These are phyloP conservation scores for Schizopygopsis malacanthus DNA, from an alignment of 2,797 vertebrate species.

Conservation along the genomic window DNA sequence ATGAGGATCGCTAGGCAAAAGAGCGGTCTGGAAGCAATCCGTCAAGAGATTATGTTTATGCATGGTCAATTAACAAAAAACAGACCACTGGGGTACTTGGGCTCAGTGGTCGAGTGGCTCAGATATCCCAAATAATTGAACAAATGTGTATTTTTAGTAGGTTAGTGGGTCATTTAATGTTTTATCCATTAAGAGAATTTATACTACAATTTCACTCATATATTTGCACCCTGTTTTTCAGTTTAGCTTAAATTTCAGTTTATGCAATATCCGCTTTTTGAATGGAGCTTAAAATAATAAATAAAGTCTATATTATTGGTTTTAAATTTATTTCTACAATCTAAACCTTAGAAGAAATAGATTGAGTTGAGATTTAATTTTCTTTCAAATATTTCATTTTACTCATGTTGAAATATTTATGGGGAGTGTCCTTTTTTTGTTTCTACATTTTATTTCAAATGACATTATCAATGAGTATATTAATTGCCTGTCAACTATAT, in stretches of 20 bases:
- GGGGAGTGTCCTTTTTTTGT: neutral
- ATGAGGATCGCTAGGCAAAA: conserved; percentile 4
- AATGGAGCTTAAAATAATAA: neutral
- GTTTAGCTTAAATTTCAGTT: neutral
- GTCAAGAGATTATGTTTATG: neutral
- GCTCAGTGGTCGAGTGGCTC: neutral
- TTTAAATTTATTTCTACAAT: neutral
- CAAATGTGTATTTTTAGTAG: neutral
- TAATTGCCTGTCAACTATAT: neutral
- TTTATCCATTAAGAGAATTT: neutral
- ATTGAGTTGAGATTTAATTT: neutral
- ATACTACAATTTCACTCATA: neutral
- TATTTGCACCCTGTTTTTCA: neutral
- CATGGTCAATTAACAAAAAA: neutral
- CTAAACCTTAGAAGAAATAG: neutral
- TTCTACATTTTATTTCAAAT: neutral
- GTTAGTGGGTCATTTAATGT: neutral
- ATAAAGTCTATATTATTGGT: neutral
- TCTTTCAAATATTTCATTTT: neutral
- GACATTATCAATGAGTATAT: neutral
- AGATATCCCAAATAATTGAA: neutral
- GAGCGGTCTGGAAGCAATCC: neutral
- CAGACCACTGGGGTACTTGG: neutral
- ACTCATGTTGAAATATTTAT: neutral
- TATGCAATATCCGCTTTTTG: neutral